Percentiles rank a stretch among this genome's conserved stretches.
phyloP scores from a whole-genome alignment of 2,888 invertebrate species.

The Tryphoninae sp. region DNA sequence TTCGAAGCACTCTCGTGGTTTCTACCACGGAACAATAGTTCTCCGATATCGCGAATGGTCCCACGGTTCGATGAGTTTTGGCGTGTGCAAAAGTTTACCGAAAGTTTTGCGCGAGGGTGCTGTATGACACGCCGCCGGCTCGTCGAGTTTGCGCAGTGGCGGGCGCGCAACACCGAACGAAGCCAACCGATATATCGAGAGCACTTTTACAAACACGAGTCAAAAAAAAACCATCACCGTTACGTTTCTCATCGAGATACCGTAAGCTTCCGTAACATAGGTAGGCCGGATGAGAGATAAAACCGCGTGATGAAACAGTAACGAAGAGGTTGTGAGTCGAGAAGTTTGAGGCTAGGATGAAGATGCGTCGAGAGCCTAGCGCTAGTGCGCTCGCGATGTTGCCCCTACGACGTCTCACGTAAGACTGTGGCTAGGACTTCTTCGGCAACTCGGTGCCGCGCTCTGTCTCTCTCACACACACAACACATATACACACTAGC shows the following conservation, averaged over 20 bases:
- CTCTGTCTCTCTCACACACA: neutral
- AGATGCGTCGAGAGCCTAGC: neutral
- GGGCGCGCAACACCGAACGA: neutral
- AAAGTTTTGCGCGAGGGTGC: neutral
- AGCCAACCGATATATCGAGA: too few species aligned
- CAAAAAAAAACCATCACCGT: too few species aligned
- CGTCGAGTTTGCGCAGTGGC: neutral
- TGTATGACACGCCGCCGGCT: neutral
- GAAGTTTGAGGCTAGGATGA: neutral
- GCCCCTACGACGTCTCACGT: slow-evolving; percentile 56
- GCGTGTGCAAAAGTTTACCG: slow-evolving; percentile 13
- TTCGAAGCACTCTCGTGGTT: slow-evolving; percentile 14
- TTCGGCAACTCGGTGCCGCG: slow-evolving; percentile 51
- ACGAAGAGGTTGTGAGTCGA: neutral
- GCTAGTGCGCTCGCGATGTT: slow-evolving; percentile 28
- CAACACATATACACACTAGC: neutral
- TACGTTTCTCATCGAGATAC: too few species aligned
- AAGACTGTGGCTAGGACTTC: slow-evolving; percentile 64
- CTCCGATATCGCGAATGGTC: neutral
- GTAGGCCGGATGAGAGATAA: neutral
- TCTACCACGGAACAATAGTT: slow-evolving; percentile 8
- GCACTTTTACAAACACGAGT: too few species aligned
- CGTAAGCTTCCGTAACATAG: too few species aligned
- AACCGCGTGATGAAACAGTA: neutral
- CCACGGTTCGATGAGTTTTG: slow-evolving; percentile 12